Evolutionary conservation across 2,888 invertebrate genomes (phyloP).

Genomic region (Oscheius onirici): DNA sequence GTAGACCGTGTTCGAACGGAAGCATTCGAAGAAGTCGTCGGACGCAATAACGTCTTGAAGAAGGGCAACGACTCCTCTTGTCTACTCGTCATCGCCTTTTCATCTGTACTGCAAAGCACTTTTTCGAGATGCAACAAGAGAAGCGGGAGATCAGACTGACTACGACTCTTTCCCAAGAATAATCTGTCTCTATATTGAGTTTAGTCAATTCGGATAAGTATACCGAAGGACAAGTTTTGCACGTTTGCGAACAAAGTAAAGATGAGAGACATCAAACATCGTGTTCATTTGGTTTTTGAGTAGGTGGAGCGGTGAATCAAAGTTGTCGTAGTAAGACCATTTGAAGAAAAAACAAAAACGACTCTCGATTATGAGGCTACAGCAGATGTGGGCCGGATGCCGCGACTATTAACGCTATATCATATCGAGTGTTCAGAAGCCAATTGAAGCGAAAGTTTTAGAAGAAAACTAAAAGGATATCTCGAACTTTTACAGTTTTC

Average conservation of each 20-base stretch:
- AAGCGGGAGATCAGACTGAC: neutral
- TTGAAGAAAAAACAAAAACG: neutral
- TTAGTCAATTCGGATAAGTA: too few relatives aligned
- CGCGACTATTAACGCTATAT: too few relatives aligned
- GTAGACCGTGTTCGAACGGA: constrained; percentile 7
- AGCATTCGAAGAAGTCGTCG: neutral
- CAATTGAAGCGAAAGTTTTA: too few relatives aligned
- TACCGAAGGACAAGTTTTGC: too few relatives aligned
- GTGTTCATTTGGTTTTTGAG: neutral
- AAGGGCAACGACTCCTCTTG: constrained; percentile 19
- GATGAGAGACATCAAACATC: neutral
- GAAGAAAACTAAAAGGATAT: too few relatives aligned
- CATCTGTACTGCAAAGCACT: constrained; percentile 6
- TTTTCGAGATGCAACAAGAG: neutral
- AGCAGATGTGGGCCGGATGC: neutral
- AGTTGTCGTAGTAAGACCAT: neutral
- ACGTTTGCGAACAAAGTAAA: too few relatives aligned
- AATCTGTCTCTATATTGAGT: too few relatives aligned
- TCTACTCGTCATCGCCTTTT: constrained; percentile 9
- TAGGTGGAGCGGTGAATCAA: neutral
- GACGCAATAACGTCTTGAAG: constrained; percentile 20
- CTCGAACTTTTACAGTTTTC: too few relatives aligned
- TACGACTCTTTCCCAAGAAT: neutral
- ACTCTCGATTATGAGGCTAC: neutral
- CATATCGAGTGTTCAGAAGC: too few relatives aligned